Conservation (phyloP, 2,797 vertebrate species). For the Sardinella longiceps region DNA sequence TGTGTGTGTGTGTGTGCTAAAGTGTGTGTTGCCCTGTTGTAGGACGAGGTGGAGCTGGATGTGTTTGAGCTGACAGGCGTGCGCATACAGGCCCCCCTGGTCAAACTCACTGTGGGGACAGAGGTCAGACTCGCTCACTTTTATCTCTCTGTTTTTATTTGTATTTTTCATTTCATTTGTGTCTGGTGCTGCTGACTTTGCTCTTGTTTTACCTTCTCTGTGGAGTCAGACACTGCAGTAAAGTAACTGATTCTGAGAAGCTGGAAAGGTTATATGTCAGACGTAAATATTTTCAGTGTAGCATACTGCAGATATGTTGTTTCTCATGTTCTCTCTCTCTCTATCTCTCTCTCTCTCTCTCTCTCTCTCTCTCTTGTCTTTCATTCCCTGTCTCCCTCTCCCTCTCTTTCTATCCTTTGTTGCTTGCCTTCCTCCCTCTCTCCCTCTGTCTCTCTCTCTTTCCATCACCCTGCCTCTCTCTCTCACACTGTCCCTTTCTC, state of each 20-base stretch:
- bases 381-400: not conserved
- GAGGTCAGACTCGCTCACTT: constrained; percentile 58
- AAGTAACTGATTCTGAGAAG: not conserved
- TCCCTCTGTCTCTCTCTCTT: not conserved
- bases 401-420: not conserved
- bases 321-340: not conserved
- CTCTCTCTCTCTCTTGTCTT: not conserved
- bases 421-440: too few species aligned
- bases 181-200: not conserved
- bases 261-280: not conserved
- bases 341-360: not conserved
- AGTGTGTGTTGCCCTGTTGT: constrained; percentile 15
- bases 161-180: not conserved
- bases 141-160: not conserved
- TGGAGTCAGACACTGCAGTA: too few species aligned
- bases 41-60: constrained; percentile 73
- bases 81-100: constrained; percentile 69
- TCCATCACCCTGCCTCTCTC: not conserved
- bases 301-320: not conserved
- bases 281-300: not conserved
- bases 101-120: constrained; percentile 64
- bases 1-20: too few species aligned
- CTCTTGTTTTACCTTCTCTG: not conserved
- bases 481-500: not conserved
- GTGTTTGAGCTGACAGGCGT: constrained; percentile 68